These are phyloP conservation scores for Magallana nippona DNA, from an alignment of 2,888 invertebrate species.

Conservation along the genomic window DNA sequence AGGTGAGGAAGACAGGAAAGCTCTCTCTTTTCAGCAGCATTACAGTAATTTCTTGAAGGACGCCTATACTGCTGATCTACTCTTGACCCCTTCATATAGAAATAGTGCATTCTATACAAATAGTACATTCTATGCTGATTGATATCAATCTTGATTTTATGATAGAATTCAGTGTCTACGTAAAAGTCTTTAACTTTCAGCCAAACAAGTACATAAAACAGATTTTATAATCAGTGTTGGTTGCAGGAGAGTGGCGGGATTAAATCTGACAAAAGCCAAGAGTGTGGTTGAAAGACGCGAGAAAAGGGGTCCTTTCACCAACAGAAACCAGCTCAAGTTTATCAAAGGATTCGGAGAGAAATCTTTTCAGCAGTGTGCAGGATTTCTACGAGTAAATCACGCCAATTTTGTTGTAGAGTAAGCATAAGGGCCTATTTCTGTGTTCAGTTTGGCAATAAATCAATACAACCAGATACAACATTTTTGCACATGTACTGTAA, in stretches of 20 bases:
- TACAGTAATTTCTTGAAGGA: too few species aligned
- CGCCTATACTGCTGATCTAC: too few species aligned
- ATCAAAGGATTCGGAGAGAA: slow-evolving; percentile 91
- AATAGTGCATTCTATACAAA: too few species aligned
- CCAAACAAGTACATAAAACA: neutral
- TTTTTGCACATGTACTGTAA: too few species aligned
- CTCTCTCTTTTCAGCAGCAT: slow-evolving; percentile 81
- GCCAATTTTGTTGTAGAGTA: slow-evolving; percentile 24
- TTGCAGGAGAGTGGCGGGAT: slow-evolving; percentile 89
- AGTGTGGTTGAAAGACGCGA: slow-evolving; percentile 89
- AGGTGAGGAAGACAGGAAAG: slow-evolving; percentile 89
- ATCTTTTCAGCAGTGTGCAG: slow-evolving; percentile 93
- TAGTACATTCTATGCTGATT: too few species aligned
- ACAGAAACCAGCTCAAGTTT: slow-evolving; percentile 87
- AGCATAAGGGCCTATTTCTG: neutral
- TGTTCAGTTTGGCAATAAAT: too few species aligned
- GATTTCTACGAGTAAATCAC: slow-evolving; percentile 86
- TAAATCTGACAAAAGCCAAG: slow-evolving; percentile 88
- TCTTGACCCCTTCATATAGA: too few species aligned
- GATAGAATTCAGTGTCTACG: too few species aligned
- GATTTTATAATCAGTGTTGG: slow-evolving; percentile 27
- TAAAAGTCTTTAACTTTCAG: neutral
- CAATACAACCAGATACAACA: too few species aligned
- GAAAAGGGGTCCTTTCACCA: slow-evolving; percentile 86
- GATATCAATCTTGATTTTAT: too few species aligned